Conservation (phyloP, 2,113 vertebrate species). For the Archilochus colubris region DNA sequence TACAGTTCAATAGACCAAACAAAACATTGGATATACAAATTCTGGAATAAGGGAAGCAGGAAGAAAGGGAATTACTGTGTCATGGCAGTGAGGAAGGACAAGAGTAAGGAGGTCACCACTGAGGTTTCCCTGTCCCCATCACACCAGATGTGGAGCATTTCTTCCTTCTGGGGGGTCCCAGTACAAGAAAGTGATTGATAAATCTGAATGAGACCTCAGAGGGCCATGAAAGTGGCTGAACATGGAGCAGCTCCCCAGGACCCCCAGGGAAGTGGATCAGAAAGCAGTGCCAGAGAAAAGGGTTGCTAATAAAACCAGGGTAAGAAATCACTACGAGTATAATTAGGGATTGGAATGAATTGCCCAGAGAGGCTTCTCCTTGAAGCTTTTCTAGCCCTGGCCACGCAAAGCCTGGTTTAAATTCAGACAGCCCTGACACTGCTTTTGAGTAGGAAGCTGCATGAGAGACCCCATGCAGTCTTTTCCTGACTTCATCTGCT, state of each 20-base stretch:
- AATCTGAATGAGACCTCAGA: not conserved
- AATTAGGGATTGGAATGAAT: not conserved
- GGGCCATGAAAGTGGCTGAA: not conserved
- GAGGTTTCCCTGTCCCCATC: not conserved
- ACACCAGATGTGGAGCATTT: not conserved
- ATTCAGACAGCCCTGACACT: not conserved
- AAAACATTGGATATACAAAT: too few relatives aligned
- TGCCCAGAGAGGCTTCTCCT: not conserved
- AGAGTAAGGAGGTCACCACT: not conserved
- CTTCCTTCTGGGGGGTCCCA: not conserved
- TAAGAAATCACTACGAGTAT: not conserved
- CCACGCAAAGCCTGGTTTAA: not conserved
- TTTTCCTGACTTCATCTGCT: not conserved
- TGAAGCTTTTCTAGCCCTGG: not conserved
- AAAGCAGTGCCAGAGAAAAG: not conserved
- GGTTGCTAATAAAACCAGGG: accelerated
- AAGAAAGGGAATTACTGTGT: not conserved
- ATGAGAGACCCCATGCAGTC: accelerated
- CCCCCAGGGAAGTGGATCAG: not conserved
- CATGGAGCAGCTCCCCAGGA: not conserved
- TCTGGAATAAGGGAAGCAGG: not conserved
- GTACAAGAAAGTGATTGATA: not conserved
- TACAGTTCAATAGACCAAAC: too few relatives aligned
- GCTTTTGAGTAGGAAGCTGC: not conserved
- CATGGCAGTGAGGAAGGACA: not conserved